Base-by-base conservation (phyloP, 1,140 invertebrate genomes). In the Pomacea maculata region DNA sequence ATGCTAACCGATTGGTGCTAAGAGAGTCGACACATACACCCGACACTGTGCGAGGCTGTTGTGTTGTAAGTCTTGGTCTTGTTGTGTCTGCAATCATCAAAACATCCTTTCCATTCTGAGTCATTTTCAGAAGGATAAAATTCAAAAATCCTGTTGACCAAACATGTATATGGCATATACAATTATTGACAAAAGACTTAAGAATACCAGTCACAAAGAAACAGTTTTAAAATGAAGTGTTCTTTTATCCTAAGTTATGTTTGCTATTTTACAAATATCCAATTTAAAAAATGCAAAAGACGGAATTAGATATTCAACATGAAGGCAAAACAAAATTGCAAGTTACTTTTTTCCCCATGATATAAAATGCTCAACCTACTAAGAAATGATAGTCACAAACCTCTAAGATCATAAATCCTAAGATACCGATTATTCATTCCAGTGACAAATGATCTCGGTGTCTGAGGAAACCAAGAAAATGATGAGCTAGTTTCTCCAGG, bases 341-440 rank as follows among this genome's bases (percentile, higher is more conserved):
- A 61, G 11, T 61, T 61, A 11, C 15, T 61, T 61, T 6, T 57
- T 61, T 11, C 11, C 15, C 11, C 15, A 17, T 6, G 57, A 61
- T 61, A 17, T 61, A 61, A 61, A 61, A 61, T 45, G 34, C 3
- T 45, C 34, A 45, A 45, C 6, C 34, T 45, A 45, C 34, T 4
- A 45, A 45, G 34, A 45, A 45, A 45, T 45, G 11, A 61, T 61
- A 11, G 15, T 61, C 57, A 70, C 67, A 70, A 70, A 97, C 97
- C 96, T 94, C 97, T 93, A 1, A 98, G 93, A 91, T 99, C 97
- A 89, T 96, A 95, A n/a, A 98, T 93, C 92, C 96, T 96, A 11
- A 99, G 94, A 85, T 95, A 94, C 86, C 97, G 98, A 82, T 95
- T 94, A 91, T 96, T 98, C 92, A 97, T 95, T 15, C 96, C 97